Evolutionary conservation across 2,113 vertebrate species (phyloP).

Genomic region (Sigmodon hispidus): DNA sequence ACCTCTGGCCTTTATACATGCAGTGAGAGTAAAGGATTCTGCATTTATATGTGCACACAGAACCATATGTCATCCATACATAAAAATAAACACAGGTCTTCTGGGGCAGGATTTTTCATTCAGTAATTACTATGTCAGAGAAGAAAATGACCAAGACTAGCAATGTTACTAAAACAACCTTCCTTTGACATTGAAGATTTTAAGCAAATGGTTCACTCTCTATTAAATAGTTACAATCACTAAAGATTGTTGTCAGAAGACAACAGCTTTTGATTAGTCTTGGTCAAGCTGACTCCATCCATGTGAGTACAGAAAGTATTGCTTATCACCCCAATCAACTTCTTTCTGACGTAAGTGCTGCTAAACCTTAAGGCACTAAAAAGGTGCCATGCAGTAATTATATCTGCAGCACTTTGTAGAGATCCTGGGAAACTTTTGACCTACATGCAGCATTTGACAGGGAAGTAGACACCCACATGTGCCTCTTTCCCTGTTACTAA

Average conservation of each 20-base stretch:
- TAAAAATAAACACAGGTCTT: not conserved
- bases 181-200: slow-evolving; percentile 14
- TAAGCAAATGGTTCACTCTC: not conserved
- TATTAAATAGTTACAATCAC: not conserved
- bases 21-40: not conserved
- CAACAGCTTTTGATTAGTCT: not conserved
- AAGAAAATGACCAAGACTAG: slow-evolving; percentile 18
- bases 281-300: not conserved
- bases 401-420: not conserved
- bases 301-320: not conserved
- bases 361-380: not conserved
- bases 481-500: not conserved
- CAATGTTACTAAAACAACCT: not conserved
- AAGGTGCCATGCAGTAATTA: not conserved
- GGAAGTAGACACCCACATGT: not conserved
- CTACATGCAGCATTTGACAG: not conserved
- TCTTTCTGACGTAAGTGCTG: not conserved
- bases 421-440: not conserved
- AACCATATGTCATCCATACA: not conserved
- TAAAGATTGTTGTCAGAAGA: not conserved
- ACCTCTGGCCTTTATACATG: not conserved
- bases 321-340: not conserved
- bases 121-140: not conserved
- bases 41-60: not conserved
- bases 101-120: not conserved